Percentiles rank a stretch among this genome's conserved stretches.
Conservation (phyloP, 2,888 invertebrate species). For the Latheticus oryzae region DNA sequence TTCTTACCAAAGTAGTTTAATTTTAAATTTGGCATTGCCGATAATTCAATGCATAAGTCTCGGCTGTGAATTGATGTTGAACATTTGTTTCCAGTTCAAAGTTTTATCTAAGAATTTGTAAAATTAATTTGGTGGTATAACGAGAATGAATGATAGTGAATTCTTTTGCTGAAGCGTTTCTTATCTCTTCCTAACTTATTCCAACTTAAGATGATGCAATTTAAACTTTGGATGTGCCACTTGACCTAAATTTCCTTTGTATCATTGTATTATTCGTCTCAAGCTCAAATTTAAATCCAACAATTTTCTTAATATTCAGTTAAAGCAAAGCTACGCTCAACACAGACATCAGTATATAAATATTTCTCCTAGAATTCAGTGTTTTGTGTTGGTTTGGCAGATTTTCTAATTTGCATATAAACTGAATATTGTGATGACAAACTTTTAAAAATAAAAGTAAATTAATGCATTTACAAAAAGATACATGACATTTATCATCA, state of each 20-base stretch:
- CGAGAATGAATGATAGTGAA: constrained; percentile 53
- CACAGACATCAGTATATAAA: constrained; percentile 30
- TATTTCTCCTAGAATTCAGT: constrained; percentile 25
- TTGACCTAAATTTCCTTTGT: constrained; percentile 56
- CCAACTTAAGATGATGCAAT: constrained; percentile 57
- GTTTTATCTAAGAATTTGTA: constrained; percentile 54
- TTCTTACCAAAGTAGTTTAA: constrained; percentile 20
- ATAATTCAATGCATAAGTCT: constrained; percentile 33
- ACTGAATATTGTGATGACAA: constrained; percentile 18
- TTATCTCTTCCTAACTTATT: constrained; percentile 57
- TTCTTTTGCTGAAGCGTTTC: constrained; percentile 51
- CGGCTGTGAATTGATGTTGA: constrained; percentile 47
- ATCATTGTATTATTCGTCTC: constrained; percentile 50
- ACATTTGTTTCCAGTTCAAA: constrained; percentile 51
- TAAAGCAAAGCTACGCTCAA: constrained; percentile 27
- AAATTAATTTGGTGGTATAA: constrained; percentile 55
- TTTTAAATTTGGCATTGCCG: constrained; percentile 21
- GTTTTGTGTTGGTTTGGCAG: constrained; percentile 19
- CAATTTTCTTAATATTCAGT: constrained; percentile 45
- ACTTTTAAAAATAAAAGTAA: constrained; percentile 23
- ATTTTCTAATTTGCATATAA: constrained; percentile 30
- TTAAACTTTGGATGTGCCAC: constrained; percentile 57
- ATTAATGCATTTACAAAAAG: too few species aligned
- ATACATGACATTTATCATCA: too few species aligned
- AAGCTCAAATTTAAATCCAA: constrained; percentile 48